phyloP scores from a whole-genome alignment of 2,888 invertebrate species.

The Iphiclides podalirius region DNA sequence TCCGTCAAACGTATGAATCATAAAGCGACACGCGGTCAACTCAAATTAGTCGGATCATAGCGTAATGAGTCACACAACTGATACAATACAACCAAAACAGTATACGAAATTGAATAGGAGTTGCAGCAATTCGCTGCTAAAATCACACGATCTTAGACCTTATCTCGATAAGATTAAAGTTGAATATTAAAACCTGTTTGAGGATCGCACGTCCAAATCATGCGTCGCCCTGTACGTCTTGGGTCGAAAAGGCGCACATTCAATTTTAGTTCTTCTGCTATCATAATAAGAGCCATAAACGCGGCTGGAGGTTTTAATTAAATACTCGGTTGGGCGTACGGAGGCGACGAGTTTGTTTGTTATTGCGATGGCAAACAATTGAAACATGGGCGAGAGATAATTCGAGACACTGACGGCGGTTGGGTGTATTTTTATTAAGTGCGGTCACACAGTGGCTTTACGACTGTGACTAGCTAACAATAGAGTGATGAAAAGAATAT shows the following conservation, averaged over 20 bases:
- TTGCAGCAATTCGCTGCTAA: neutral
- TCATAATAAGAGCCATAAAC: neutral
- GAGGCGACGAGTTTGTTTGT: conserved; percentile 6
- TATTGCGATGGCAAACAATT: conserved; percentile 15
- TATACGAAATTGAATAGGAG: neutral
- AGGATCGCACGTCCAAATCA: neutral
- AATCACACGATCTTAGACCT: neutral
- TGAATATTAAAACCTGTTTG: neutral
- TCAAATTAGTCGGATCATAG: neutral
- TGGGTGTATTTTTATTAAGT: neutral
- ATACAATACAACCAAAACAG: neutral
- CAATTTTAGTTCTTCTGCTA: neutral
- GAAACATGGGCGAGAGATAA: conserved; percentile 5
- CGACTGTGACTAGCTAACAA: neutral
- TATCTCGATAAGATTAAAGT: neutral
- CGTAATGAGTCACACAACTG: conserved; percentile 8
- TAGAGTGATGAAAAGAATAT: neutral
- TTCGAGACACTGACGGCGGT: conserved; percentile 5
- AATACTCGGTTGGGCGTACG: conserved; percentile 1
- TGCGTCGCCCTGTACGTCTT: neutral
- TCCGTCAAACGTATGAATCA: neutral
- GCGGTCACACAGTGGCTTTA: no score
- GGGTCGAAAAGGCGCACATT: neutral
- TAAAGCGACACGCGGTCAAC: neutral
- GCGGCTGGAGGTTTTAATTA: conserved; percentile 1